phyloP scores from a whole-genome alignment of 1,140 invertebrate genomes.

The Macrocentrus cingulum region DNA sequence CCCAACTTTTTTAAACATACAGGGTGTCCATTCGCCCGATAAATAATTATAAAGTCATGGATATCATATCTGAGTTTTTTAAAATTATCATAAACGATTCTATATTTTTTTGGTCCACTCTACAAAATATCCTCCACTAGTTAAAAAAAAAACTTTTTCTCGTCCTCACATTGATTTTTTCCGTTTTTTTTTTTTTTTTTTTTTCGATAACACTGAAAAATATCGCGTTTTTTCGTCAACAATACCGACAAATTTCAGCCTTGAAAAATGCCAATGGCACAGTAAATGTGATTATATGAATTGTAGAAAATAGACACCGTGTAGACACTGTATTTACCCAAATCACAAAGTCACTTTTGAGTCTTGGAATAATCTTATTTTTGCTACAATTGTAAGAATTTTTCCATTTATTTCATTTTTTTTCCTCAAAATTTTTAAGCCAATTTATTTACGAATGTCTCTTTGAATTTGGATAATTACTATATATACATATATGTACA shows the following conservation, averaged over 20 bases:
- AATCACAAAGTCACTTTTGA: constrained; percentile 7
- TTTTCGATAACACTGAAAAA: background rate
- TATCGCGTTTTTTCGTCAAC: background rate
- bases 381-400: background rate
- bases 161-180: no score
- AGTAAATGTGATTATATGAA: constrained; percentile 8
- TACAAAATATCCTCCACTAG: background rate
- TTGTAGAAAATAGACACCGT: constrained; percentile 19
- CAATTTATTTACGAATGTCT: constrained; percentile 3
- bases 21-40: background rate
- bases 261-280: background rate
- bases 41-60: background rate
- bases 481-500: constrained; percentile 27
- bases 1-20: no score
- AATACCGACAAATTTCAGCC: constrained; percentile 4
- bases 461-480: constrained; percentile 24
- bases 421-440: background rate
- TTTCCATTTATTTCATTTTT: no score
- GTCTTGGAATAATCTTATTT: background rate
- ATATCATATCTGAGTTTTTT: background rate
- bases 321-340: constrained; percentile 21
- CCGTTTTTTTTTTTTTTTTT: no score
- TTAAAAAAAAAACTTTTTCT: background rate
- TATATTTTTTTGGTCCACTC: no score
- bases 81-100: no score